Percentiles rank a stretch among this genome's conserved stretches.
These are phyloP conservation scores for Calyptommatus sinebrachiatus DNA, from an alignment of 2,113 vertebrate genomes.

Conservation along the genomic window DNA sequence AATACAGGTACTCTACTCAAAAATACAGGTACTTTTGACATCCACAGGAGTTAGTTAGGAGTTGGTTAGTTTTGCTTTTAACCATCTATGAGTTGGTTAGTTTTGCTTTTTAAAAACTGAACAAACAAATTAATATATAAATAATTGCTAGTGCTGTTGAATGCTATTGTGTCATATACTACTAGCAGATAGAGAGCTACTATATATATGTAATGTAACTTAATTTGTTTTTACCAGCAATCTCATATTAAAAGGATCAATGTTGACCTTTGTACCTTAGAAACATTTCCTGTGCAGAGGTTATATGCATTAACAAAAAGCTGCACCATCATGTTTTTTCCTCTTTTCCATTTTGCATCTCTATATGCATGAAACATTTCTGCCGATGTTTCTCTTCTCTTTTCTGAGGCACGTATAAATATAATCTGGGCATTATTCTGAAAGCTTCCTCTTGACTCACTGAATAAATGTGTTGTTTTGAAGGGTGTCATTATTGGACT, in stretches of 20 bases:
- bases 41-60: no score
- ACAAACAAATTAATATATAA: neutral
- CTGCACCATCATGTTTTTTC: neutral
- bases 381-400: conserved; percentile 19
- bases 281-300: neutral
- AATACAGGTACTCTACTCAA: no score
- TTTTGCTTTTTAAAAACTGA: neutral
- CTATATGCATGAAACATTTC: conserved; percentile 20
- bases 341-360: conserved; percentile 23
- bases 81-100: neutral
- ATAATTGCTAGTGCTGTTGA: neutral
- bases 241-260: neutral
- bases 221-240: neutral
- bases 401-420: conserved; percentile 19
- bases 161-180: no score
- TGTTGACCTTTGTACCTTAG: neutral
- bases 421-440: conserved; percentile 31
- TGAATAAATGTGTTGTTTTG: conserved; percentile 39
- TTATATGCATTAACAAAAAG: neutral
- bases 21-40: no score
- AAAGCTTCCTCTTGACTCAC: conserved; percentile 38
- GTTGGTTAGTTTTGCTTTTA: no score
- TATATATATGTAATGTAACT: neutral
- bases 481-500: conserved; percentile 38
- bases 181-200: neutral